Evolutionary conservation across 2,888 invertebrate species (phyloP).

Genomic region (Adelphocoris suturalis): DNA sequence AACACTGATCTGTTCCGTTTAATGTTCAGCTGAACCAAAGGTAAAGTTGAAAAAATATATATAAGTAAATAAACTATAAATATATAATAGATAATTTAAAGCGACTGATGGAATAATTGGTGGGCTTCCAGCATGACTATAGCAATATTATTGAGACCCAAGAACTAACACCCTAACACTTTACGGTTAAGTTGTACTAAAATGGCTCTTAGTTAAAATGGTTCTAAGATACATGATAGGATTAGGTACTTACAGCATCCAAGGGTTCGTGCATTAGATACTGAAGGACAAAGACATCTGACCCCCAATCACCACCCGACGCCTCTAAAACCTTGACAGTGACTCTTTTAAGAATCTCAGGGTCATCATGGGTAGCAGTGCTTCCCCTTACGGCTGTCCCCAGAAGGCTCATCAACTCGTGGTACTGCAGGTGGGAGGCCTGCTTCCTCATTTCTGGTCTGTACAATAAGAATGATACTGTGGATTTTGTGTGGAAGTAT

Average conservation of each 20-base stretch:
- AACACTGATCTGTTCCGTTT: no score
- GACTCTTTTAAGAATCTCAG: conserved; percentile 91
- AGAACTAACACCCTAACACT: no score
- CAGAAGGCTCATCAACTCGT: conserved; percentile 91
- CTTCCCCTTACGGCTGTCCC: conserved; percentile 93
- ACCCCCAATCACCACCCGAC: conserved; percentile 88
- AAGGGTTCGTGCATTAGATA: conserved; percentile 94
- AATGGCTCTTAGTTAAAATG: neutral
- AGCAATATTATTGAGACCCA: no score
- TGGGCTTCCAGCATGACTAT: no score
- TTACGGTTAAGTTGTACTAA: no score
- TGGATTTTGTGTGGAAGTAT: no score
- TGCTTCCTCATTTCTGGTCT: conserved; percentile 94
- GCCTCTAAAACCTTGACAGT: conserved; percentile 87
- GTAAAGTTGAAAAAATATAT: no score
- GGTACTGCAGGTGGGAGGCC: conserved; percentile 90
- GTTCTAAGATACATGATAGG: conserved; percentile 21
- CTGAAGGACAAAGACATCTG: conserved; percentile 93
- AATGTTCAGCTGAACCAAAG: no score
- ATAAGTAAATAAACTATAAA: no score
- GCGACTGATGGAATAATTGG: no score
- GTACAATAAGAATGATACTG: conserved; percentile 74
- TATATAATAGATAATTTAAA: no score
- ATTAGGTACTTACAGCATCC: conserved; percentile 84
- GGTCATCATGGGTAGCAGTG: conserved; percentile 95